phyloP scores from a whole-genome alignment of 2,888 invertebrate genomes.

The Trissolcus brochymenae region DNA sequence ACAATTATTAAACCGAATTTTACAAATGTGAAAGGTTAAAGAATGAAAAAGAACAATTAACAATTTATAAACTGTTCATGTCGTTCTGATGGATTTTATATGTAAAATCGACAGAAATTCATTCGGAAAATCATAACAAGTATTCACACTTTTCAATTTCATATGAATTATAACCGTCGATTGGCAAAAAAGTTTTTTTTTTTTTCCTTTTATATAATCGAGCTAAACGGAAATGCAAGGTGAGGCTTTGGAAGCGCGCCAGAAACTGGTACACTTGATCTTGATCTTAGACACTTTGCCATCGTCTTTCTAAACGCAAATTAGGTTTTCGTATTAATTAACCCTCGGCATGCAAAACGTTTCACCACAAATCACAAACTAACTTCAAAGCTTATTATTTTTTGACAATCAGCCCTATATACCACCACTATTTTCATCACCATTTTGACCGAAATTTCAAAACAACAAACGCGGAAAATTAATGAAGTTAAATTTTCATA shows the following conservation, averaged over 20 bases:
- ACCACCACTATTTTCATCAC: too few species aligned
- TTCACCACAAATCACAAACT: not conserved
- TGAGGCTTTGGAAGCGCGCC: slow-evolving; percentile 35
- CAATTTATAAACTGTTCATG: too few species aligned
- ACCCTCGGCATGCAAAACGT: slow-evolving; percentile 5
- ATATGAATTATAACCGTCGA: slow-evolving; percentile 34
- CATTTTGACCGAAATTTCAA: too few species aligned
- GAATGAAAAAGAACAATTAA: too few species aligned
- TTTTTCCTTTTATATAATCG: slow-evolving; percentile 16
- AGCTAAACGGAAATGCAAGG: slow-evolving; percentile 40
- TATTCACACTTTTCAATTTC: too few species aligned
- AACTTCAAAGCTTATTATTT: slow-evolving; percentile 5
- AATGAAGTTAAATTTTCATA: too few species aligned
- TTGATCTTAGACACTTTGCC: slow-evolving; percentile 22
- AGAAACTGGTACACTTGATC: slow-evolving; percentile 43
- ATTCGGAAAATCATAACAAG: too few species aligned
- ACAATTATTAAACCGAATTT: too few species aligned
- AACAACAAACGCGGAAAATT: too few species aligned
- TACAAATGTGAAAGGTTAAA: too few species aligned
- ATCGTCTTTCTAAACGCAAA: slow-evolving; percentile 16
- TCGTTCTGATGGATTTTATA: too few species aligned
- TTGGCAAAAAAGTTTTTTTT: slow-evolving; percentile 39
- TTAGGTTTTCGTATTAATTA: slow-evolving; percentile 15
- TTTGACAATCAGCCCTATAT: not conserved
- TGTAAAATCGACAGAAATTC: too few species aligned